Base-by-base conservation (phyloP, 2,113 vertebrate species). In the Prinia subflava region DNA sequence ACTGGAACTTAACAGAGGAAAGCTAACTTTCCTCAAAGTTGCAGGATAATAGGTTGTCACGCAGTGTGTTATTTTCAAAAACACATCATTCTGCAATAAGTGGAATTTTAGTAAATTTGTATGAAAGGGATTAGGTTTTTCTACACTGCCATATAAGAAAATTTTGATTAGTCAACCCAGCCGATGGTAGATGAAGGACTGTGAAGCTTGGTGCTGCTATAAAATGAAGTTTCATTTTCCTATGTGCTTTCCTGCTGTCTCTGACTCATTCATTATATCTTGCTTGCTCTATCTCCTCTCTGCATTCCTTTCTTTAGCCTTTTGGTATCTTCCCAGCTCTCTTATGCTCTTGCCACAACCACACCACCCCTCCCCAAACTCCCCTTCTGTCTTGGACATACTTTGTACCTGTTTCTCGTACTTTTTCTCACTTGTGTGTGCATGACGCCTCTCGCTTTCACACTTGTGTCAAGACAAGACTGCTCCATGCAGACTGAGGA, bases 301-400 rank as follows among this genome's bases (percentile, higher is more conserved):
- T 16, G 8, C 42, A 47, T 41, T 21, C 13, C 23, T 49, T 28
- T 42, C 20, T 75, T 64, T 80, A 55, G 13, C 11, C 70, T 57
- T 25, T 65, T 47, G 28, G 3, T 75, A 15, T 79, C 7, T 15
- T 87, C 14, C 13, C 13, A 25, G 20, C 21, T 52, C 30, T 67
- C 20, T n/a, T 79, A 13, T 20, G 7, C 3, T 3, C 10, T 69
- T 23, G 64, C 10, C 13, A 35, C 10, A n/a, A 46, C 21, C 14
- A 44, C 27, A 22, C 7, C 23, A 65, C 6, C 8, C 5, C 0
- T 0, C 27, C 15, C 11, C 30, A 69, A 44, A 35, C 31, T 81
- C 76, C 33, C 9, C 10, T 57, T 55, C 13, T 68, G 11, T 75
- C 21, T 57, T 64, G 13, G 25, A 46, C 17, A 21, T 9, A 35